Evolutionary conservation across 35 echinoderm and acorn worm species (phyloP), one percentile per base, ranked within the genome.

Genomic region (Diadema setosum): DNA sequence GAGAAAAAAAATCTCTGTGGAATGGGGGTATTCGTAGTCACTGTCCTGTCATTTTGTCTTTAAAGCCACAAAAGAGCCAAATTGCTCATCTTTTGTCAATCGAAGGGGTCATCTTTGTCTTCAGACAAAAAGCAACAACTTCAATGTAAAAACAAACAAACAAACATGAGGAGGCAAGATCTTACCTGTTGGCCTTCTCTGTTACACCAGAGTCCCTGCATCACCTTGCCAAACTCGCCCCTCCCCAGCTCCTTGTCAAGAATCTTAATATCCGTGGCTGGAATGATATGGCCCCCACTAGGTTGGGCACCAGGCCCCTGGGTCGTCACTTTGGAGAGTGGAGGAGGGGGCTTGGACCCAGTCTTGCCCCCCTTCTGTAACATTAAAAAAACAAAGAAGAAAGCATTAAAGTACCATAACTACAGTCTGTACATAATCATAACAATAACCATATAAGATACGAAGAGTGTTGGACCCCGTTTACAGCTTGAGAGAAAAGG

Each of bases 161-260:
- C n/a, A n/a, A n/a, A n/a, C n/a, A n/a, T n/a, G n/a, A n/a, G n/a
- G n/a, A n/a, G n/a, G n/a, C 23, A 7, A 5, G 9, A 20, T 31
- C 96, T 83, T 87, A 99, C 96, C 93, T 91, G 93, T 75, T 99
- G 74, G 18, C 89, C 90, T 65, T 92, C 86, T 40, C 82, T 45
- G 58, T 99, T 91, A 40, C 91, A 92, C 96, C 96, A 99, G 20
- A 99, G 70, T 14, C 96, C 96, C 58, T 99, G 96, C 96, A 94
- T 94, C 30, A 99, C 96, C 75, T 92, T 94, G 82, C 96, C 96
- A 87, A 99, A 99, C 83, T 99, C 96, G 60, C 96, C 96, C 55
- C 86, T 87, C 2, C 96, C 96, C 33, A 99, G 73, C 81, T 99
- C 96, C 40, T 83, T 88, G 76, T 99, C 93, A 11, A 90, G 84